A percentile compares a stretch with the other conserved stretches of the same genome.
These are phyloP conservation scores for Polyergus mexicanus DNA, from an alignment of 1,140 invertebrate genomes.

Conservation along the genomic window DNA sequence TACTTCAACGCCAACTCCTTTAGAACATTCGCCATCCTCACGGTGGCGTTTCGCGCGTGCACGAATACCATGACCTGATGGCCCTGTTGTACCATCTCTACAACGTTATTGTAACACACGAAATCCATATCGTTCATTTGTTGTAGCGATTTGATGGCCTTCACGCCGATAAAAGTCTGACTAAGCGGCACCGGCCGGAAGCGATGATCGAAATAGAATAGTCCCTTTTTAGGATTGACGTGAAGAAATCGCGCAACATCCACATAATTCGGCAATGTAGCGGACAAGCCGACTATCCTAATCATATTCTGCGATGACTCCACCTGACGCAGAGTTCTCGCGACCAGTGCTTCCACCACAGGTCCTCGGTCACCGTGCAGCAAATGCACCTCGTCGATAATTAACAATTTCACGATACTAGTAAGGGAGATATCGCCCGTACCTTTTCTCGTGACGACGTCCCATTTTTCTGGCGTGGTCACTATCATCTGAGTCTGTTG, in stretches of 20 bases:
- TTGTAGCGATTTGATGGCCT: constrained; percentile 91
- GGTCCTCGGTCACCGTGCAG: constrained; percentile 99
- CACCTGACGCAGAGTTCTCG: constrained; percentile 96
- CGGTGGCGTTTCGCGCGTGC: constrained; percentile 98
- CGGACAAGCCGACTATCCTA: constrained; percentile 98
- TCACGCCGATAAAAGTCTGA: constrained; percentile 97
- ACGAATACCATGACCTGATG: constrained; percentile 99
- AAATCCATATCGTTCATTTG: constrained; percentile 96
- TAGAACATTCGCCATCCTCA: constrained; percentile 93
- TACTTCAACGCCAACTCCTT: constrained; percentile 92
- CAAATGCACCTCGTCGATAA: constrained; percentile 99
- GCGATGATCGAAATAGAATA: constrained; percentile 99
- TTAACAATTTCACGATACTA: constrained; percentile 96
- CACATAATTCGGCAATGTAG: constrained; percentile 98
- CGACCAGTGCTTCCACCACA: constrained; percentile 98
- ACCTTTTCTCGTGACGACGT: constrained; percentile 98
- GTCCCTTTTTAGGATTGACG: constrained; percentile 96
- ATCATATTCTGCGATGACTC: constrained; percentile 99
- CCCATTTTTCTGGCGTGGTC: constrained; percentile 99
- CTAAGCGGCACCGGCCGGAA: constrained; percentile 98
- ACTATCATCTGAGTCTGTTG: constrained; percentile 98
- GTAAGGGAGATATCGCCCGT: constrained; percentile 96
- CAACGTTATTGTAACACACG: constrained; percentile 97
- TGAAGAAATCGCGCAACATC: constrained; percentile 98
- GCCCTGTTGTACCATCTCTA: constrained; percentile 94